These are phyloP conservation scores for Ambastaia sidthimunki DNA, from an alignment of 2,797 vertebrate genomes.

Conservation along the genomic window DNA sequence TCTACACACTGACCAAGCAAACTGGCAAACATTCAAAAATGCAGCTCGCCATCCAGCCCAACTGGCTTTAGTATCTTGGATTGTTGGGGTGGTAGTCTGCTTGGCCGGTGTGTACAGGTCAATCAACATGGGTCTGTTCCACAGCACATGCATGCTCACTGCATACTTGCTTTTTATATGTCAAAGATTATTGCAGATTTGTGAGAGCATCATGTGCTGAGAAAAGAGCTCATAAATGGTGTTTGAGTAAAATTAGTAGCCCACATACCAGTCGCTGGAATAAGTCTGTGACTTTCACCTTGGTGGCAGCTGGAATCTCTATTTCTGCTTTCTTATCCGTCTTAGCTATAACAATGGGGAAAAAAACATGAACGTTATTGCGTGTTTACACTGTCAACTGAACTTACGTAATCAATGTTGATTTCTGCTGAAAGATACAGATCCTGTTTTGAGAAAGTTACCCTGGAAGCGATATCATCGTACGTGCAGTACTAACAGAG, in stretches of 20 bases:
- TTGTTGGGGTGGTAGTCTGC: neutral
- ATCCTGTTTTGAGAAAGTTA: neutral
- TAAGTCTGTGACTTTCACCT: conserved; percentile 92
- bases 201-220: conserved; percentile 55
- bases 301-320: conserved; percentile 82
- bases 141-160: conserved; percentile 59
- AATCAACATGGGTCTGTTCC: conserved; percentile 65
- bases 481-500: too few relatives aligned
- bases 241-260: conserved; percentile 68
- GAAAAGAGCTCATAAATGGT: conserved; percentile 63
- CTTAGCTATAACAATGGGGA: conserved; percentile 80
- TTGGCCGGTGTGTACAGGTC: conserved; percentile 46
- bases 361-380: conserved; percentile 50
- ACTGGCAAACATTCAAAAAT: neutral
- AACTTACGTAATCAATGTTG: conserved; percentile 8
- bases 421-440: neutral
- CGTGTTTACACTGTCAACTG: conserved; percentile 42
- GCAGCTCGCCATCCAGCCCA: neutral
- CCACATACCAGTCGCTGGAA: conserved; percentile 96
- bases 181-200: neutral
- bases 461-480: neutral
- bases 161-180: neutral
- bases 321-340: conserved; percentile 88
- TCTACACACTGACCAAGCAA: conserved; percentile 48
- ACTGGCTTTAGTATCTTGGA: neutral